These are phyloP conservation scores for Callithrix jacchus DNA, from an alignment of 2,113 vertebrate genomes.

Conservation along the genomic window DNA sequence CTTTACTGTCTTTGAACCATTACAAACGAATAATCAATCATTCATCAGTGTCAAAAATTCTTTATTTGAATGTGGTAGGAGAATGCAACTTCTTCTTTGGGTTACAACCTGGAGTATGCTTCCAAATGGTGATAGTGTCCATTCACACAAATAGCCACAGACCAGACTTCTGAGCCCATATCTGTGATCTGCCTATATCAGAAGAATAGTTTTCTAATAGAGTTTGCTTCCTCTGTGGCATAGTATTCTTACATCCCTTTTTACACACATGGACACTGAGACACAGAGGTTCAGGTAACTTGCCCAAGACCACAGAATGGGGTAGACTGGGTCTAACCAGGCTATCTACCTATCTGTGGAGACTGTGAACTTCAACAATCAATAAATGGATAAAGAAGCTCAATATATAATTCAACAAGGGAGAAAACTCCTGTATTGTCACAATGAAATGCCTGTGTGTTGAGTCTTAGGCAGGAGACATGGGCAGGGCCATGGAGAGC, in stretches of 20 bases:
- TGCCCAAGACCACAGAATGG: too few relatives aligned
- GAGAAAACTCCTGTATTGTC: neutral
- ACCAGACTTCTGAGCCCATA: neutral
- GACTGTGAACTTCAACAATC: neutral
- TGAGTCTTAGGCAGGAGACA: neutral
- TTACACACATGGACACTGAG: too few relatives aligned
- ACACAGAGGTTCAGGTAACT: too few relatives aligned
- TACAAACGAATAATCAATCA: neutral
- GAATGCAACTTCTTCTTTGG: neutral
- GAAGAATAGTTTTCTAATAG: neutral
- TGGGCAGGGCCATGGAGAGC: neutral
- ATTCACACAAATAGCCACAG: neutral
- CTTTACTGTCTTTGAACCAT: too few relatives aligned
- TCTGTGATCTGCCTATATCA: neutral
- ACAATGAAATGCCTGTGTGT: neutral
- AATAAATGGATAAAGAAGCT: too few relatives aligned
- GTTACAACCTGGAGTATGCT: neutral
- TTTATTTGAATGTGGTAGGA: neutral
- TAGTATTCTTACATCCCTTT: neutral
- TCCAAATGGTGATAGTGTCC: neutral
- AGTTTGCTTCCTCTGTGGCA: neutral
- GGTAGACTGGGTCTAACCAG: neutral
- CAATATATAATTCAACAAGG: neutral
- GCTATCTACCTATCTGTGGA: neutral
- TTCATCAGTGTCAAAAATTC: neutral